These are phyloP conservation scores for Pantherophis guttatus DNA, from an alignment of 2,113 vertebrate genomes.

Conservation along the genomic window DNA sequence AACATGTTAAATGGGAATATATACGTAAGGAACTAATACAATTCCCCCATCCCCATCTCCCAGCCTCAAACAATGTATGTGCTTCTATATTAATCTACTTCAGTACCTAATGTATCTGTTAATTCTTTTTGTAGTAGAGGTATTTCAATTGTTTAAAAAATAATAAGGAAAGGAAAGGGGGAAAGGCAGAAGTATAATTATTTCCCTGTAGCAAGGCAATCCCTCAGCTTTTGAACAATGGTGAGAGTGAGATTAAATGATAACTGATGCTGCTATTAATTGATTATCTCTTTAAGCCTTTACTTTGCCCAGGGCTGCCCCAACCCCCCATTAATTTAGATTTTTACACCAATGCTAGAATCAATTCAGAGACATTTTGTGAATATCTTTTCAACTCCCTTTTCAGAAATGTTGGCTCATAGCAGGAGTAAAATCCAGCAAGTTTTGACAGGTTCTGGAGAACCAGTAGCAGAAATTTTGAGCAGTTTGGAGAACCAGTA, in stretches of 20 bases:
- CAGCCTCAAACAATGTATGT: neutral
- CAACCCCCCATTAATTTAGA: neutral
- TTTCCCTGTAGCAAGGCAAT: neutral
- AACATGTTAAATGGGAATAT: neutral
- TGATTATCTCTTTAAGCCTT: neutral
- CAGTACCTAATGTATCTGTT: neutral
- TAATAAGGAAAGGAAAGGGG: neutral
- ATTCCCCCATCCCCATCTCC: neutral
- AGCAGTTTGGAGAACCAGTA: too few relatives aligned
- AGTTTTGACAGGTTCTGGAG: too few relatives aligned
- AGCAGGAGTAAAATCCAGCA: too few relatives aligned
- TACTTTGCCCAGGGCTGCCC: neutral
- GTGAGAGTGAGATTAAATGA: neutral
- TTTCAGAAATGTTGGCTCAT: neutral
- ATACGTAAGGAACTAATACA: neutral
- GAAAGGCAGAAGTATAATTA: neutral
- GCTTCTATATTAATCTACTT: neutral
- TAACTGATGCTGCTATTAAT: neutral
- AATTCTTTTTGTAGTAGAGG: neutral
- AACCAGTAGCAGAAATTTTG: too few relatives aligned
- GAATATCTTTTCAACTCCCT: conserved; percentile 10
- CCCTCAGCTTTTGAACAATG: neutral
- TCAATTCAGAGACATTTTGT: neutral
- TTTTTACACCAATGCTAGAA: neutral
- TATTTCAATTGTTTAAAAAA: neutral